phyloP scores from a whole-genome alignment of 2,888 invertebrate genomes.

The Venusia cambrica region DNA sequence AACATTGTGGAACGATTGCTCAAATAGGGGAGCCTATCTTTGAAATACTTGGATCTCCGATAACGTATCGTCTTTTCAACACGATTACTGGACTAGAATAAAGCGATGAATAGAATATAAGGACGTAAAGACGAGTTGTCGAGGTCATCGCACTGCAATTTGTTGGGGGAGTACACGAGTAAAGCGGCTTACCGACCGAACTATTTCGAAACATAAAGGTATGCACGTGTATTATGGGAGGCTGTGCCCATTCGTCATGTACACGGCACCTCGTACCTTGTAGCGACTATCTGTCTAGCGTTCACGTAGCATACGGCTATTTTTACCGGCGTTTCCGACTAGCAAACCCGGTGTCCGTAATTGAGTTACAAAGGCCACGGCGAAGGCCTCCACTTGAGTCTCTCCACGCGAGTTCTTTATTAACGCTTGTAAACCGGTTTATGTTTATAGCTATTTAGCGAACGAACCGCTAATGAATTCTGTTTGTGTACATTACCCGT shows the following conservation, averaged over 20 bases:
- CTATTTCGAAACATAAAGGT: slow-evolving; percentile 40
- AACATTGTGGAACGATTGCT: slow-evolving; percentile 34
- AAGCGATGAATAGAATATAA: slow-evolving; percentile 23
- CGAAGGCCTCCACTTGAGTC: slow-evolving; percentile 51
- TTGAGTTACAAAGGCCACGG: slow-evolving; percentile 65
- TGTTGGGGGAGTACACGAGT: slow-evolving; percentile 46
- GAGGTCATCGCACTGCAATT: slow-evolving; percentile 58
- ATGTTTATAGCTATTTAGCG: slow-evolving; percentile 10
- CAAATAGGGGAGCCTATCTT: slow-evolving; percentile 30
- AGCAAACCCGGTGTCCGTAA: slow-evolving; percentile 39
- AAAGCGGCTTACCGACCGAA: too few relatives aligned
- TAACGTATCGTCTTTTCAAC: slow-evolving; percentile 36
- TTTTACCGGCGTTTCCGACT: slow-evolving; percentile 50
- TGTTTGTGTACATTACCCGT: slow-evolving; percentile 9
- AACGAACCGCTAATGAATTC: too few relatives aligned
- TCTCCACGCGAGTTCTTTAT: slow-evolving; percentile 19
- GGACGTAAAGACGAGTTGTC: slow-evolving; percentile 11
- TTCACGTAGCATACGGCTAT: slow-evolving; percentile 45
- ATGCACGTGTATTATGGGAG: slow-evolving; percentile 34
- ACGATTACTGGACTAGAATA: slow-evolving; percentile 17
- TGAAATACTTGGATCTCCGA: slow-evolving; percentile 32
- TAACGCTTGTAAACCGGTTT: slow-evolving; percentile 10
- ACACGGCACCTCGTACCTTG: slow-evolving; percentile 28
- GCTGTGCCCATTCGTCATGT: slow-evolving; percentile 54
- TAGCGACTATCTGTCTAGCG: slow-evolving; percentile 60